Evolutionary conservation across 2,113 vertebrate species (phyloP).

Genomic region (Mohoua ochrocephala): DNA sequence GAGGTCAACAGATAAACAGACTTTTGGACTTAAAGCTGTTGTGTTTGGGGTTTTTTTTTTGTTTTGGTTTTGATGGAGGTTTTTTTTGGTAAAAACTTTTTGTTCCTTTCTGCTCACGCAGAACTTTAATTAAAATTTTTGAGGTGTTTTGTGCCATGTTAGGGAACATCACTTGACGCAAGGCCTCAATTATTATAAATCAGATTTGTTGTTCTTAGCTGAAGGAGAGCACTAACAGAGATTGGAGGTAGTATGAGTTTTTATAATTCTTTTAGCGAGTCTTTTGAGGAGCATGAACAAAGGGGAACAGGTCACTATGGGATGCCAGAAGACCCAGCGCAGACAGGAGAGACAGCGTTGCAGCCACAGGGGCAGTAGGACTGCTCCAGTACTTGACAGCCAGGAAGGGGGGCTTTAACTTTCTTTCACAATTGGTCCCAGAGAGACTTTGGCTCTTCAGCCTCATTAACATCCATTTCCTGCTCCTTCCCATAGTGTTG

Average conservation of each 20-base stretch:
- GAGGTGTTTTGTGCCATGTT: neutral
- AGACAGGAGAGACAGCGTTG: neutral
- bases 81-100: neutral
- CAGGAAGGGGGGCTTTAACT: neutral
- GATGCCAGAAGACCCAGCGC: neutral
- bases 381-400: neutral
- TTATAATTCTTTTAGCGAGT: neutral
- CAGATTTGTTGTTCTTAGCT: neutral
- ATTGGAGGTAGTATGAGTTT: neutral
- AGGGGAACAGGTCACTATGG: neutral
- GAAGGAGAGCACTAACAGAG: neutral
- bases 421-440: neutral
- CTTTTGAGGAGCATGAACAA: neutral
- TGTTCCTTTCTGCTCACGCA: neutral
- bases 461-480: slow-evolving; percentile 29
- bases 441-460: slow-evolving; percentile 16
- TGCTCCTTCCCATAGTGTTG: neutral
- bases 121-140: neutral
- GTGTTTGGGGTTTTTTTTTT: neutral
- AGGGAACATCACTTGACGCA: neutral
- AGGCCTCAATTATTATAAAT: neutral
- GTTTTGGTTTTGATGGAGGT: neutral
- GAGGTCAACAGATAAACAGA: neutral
- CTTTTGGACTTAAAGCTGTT: neutral
- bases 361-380: neutral